Base-by-base conservation (phyloP, 2,113 vertebrate species). In the Scalopus aquaticus region DNA sequence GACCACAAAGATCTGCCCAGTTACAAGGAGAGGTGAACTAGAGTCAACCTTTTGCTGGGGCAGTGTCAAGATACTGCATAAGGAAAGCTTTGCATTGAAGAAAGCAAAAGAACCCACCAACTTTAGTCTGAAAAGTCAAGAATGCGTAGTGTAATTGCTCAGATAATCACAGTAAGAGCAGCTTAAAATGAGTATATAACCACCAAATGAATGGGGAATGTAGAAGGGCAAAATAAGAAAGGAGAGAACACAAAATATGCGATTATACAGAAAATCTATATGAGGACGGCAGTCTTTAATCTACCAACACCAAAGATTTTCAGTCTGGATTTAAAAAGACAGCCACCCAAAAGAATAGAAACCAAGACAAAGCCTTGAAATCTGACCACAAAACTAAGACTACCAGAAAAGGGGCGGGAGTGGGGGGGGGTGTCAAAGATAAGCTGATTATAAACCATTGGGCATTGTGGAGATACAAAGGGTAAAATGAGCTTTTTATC, bases 401-500 rank as follows among this genome's bases (percentile, higher is more conserved):
- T 54, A 54, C 51, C 19, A 20, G 51, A 54, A 54, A 54, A 17
- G 9, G 51, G 17, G 4, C 9, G 51, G n/a, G n/a, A n/a, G n/a
- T n/a, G n/a, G n/a, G n/a, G n/a, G n/a, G n/a, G n/a, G n/a, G n/a
- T 5, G 17, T 54, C 74, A 72, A 46, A 15, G 69, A n/a, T 62
- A 84, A 72, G 56, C 19, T 65, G 56, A 64, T 30, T 65, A 35
- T 42, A 35, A 26, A 56, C 54, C 51, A 49, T 44, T 39, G 9
- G 49, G 39, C 20, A 24, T 9, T 20, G 15, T 58, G 10, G 6
- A 77, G 69, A 15, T 20, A 22, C 9, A 46, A 76, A 19, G 49
- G 49, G 56, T 74, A 30, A 77, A 24, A 72, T 54, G 80, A 32
- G 24, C 46, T 86, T 87, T 87, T 74, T 74, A 28, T 67, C 32